Evolutionary conservation across 2,113 vertebrate genomes (phyloP).

Genomic region (Verasper variegatus): DNA sequence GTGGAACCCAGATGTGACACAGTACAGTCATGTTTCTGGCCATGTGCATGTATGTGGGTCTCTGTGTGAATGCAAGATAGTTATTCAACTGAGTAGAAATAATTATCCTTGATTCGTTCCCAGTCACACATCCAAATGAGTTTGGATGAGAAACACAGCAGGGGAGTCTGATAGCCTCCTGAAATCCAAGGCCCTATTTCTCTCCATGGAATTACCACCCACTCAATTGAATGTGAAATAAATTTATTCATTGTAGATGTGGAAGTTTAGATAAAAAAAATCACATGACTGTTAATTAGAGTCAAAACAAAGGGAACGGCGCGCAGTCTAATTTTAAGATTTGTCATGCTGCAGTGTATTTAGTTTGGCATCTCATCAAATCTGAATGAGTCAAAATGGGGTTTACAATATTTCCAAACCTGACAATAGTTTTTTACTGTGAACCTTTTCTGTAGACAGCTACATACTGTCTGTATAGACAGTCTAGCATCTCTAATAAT

Average conservation of each 20-base stretch:
- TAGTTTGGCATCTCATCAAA: constrained; percentile 26
- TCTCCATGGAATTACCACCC: constrained; percentile 55
- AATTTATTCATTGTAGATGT: constrained; percentile 55
- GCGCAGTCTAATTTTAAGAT: constrained; percentile 41
- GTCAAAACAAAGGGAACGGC: constrained; percentile 25
- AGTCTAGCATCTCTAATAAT: too few species aligned
- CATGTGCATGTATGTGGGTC: constrained; percentile 1
- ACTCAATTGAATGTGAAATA: constrained; percentile 47
- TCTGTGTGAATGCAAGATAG: constrained; percentile 33
- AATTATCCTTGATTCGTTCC: constrained; percentile 77
- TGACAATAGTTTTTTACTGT: neutral
- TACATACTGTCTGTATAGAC: too few species aligned
- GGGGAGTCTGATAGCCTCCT: constrained; percentile 46
- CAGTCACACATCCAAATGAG: constrained; percentile 78
- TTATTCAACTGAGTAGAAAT: constrained; percentile 63
- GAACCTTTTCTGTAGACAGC: neutral
- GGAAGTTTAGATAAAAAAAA: constrained; percentile 42
- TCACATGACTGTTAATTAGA: constrained; percentile 42
- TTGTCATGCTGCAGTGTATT: constrained; percentile 36
- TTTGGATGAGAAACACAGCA: constrained; percentile 68
- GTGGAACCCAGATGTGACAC: too few species aligned
- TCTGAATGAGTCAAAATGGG: constrained; percentile 35
- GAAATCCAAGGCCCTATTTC: constrained; percentile 51
- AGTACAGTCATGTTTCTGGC: constrained; percentile 4
- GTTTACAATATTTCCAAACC: neutral